Evolutionary conservation across 2,888 invertebrate genomes (phyloP).

Genomic region (Drosophila quinaria): DNA sequence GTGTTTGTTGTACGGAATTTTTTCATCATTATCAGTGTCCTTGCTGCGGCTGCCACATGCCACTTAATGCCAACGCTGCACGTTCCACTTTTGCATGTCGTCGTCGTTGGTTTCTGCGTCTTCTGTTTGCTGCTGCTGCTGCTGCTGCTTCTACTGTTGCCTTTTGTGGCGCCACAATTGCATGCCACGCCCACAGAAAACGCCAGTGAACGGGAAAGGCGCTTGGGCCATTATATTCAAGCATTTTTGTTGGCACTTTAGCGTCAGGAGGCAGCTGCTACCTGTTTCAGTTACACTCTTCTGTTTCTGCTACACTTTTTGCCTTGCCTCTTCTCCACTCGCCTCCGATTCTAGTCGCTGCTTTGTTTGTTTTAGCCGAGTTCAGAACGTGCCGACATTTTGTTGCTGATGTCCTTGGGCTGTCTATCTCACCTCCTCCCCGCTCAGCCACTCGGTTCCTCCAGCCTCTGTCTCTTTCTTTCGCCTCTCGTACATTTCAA

Average conservation of each 20-base stretch:
- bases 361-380: conserved; percentile 51
- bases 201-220: conserved; percentile 7
- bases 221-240: conserved; percentile 74
- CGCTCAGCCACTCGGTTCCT: not conserved
- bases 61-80: conserved; percentile 81
- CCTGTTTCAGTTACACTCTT: conserved; percentile 56
- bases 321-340: not conserved
- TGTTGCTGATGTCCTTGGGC: conserved; percentile 11
- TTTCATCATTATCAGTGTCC: conserved; percentile 80
- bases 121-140: conserved; percentile 37
- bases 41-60: conserved; percentile 73
- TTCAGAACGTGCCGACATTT: conserved; percentile 51
- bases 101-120: conserved; percentile 49
- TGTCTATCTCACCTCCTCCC: not conserved
- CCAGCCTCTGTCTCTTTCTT: not conserved
- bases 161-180: conserved; percentile 60
- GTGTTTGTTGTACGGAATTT: conserved; percentile 57
- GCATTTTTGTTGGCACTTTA: conserved; percentile 80
- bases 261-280: conserved; percentile 77
- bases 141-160: conserved; percentile 22
- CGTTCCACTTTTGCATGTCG: conserved; percentile 73
- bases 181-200: conserved; percentile 51
- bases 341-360: not conserved
- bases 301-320: conserved; percentile 7
- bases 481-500: conserved; percentile 55